Percentiles rank a stretch among this genome's conserved stretches.
phyloP scores from a whole-genome alignment of 2,113 vertebrate species.

The Otis tarda region DNA sequence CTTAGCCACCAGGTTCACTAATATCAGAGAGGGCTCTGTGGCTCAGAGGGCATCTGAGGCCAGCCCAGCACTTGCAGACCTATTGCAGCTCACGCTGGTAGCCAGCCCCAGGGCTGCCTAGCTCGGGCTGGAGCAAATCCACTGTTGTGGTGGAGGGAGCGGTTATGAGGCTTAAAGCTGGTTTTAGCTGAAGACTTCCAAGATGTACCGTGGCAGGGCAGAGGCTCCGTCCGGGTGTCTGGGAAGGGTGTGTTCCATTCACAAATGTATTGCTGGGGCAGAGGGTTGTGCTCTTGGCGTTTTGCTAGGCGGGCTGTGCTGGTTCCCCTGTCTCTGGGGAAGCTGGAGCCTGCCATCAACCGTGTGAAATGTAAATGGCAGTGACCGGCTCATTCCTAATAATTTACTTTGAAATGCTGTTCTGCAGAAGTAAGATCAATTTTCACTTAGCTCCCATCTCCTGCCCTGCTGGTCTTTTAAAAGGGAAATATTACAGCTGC shows the following conservation, averaged over 20 bases:
- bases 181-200: not conserved
- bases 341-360: not conserved
- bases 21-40: not conserved
- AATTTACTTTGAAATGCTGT: not conserved
- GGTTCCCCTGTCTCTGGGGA: not conserved
- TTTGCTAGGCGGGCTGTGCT: not conserved
- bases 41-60: not conserved
- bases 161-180: not conserved
- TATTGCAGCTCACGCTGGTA: not conserved
- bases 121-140: not conserved
- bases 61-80: rapidly evolving
- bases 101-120: not conserved
- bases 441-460: not conserved
- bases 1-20: not conserved
- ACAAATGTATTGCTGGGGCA: not conserved
- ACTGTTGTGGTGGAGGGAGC: not conserved
- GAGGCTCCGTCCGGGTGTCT: not conserved
- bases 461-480: not conserved
- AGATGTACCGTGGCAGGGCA: not conserved
- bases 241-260: not conserved
- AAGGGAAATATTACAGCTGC: not conserved
- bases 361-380: not conserved
- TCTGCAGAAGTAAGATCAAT: not conserved
- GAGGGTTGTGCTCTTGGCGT: rapidly evolving
- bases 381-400: not conserved